A percentile compares a stretch with the other conserved stretches of the same genome.
Evolutionary conservation across 2,797 vertebrate genomes (phyloP).

Genomic region (Etheostoma nigrum): DNA sequence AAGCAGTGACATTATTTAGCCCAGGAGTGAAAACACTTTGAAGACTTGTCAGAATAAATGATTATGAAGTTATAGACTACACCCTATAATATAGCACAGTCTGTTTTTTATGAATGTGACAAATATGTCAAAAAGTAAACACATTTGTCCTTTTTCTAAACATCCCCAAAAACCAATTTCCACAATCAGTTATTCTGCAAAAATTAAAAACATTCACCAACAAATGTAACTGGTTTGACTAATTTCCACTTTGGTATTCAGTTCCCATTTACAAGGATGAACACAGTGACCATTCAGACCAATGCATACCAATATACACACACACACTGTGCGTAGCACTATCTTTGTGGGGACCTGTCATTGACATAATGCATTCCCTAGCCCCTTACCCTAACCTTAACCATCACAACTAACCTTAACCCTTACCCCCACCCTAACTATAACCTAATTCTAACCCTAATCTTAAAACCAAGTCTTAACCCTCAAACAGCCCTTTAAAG

Average conservation of each 20-base stretch:
- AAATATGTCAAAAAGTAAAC: constrained; percentile 12
- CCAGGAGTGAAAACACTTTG: constrained; percentile 10
- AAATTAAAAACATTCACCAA: constrained; percentile 27
- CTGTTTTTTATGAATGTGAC: constrained; percentile 3
- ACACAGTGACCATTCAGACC: constrained; percentile 45
- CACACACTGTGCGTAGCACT: not conserved
- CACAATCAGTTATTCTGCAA: constrained; percentile 18
- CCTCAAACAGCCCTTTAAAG: too few species aligned
- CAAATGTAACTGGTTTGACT: constrained; percentile 38
- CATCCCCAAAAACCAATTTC: not conserved
- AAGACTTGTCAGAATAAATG: constrained; percentile 18
- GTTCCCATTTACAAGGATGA: constrained; percentile 36
- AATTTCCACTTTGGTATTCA: constrained; percentile 45
- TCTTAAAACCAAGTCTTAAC: too few species aligned
- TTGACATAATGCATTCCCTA: too few species aligned
- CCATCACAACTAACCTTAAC: too few species aligned
- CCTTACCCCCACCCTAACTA: too few species aligned
- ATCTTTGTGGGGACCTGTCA: too few species aligned
- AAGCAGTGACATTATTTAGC: not conserved
- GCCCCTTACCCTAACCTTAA: too few species aligned
- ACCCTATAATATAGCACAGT: constrained; percentile 8
- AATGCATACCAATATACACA: constrained; percentile 14
- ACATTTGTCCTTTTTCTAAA: not conserved
- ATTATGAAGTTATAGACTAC: constrained; percentile 4
- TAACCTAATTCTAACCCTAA: too few species aligned